Evolutionary conservation across 2,113 vertebrate species (phyloP), one percentile per base, ranked within the genome.

Genomic region (Cnemophilus loriae): DNA sequence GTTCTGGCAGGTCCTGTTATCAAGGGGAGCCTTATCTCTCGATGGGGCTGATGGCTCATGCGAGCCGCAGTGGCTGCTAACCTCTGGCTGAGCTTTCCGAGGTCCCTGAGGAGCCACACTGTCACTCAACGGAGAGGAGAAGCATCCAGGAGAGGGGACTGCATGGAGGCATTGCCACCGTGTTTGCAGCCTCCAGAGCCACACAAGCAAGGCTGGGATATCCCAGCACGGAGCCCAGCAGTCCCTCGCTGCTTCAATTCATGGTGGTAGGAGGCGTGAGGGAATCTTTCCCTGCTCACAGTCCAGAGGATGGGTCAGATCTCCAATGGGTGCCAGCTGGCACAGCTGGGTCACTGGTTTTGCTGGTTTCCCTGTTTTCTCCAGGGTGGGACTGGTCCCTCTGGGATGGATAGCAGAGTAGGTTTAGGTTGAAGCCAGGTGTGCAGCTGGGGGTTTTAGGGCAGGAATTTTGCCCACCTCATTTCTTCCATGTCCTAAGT

Each of bases 1-100:
- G 73, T 94, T 92, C 91, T 89, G 89, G 68, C 95, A 93, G 89
- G 84, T 88, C 83, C 56, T 61, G 59, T 89, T 94, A 94, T 89
- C 92, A 8, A 81, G 79, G 19, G n/a, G 71, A 96, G 50, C 83
- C 76, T 94, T 96, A 96, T 97, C 93, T 93, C 65, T 81, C 1
- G 6, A 63, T 95, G 96, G 87, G 89, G 23, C 75, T 61, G 84
- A 70, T 82, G 94, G 93, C 91, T 90, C 33, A 11, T 55, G 56
- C 0, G 77, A 96, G 96, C 71, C 68, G 0, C 82, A 64, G 94
- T 65, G 94, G 92, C 83, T 95, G 93, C 95, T 93, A 95, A 93
- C 93, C 95, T 77, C 92, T 89, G 96, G 92, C 94, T 85, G 77
- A 96, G 95, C 95, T 95, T 52, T 73, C 32, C 1, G 1, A 69